Conservation (phyloP, 2,888 invertebrate genomes). For the Embidobia sp. region DNA sequence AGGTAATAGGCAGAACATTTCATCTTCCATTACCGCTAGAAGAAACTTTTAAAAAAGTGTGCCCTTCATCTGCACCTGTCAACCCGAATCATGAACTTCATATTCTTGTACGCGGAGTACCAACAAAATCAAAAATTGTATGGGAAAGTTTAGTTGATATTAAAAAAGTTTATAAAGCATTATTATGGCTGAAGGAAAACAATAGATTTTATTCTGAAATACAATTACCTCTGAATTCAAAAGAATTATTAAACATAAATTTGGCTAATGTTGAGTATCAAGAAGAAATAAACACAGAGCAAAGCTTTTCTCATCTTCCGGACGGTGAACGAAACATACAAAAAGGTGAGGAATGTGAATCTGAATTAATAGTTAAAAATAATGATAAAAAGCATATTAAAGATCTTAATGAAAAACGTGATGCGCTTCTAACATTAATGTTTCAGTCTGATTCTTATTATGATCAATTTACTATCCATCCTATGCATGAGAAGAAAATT, state of each 20-base stretch:
- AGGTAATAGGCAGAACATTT: too few species aligned
- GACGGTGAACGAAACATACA: too few species aligned
- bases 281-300: too few species aligned
- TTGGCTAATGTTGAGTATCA: neutral
- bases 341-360: too few species aligned
- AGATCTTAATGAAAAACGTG: constrained; percentile 11
- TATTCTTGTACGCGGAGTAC: constrained; percentile 72
- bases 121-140: constrained; percentile 67
- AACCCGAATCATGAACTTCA: constrained; percentile 69
- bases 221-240: constrained; percentile 60
- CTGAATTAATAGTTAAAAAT: too few species aligned
- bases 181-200: constrained; percentile 66
- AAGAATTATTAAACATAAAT: too few species aligned
- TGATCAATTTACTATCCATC: constrained; percentile 12
- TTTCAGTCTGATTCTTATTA: constrained; percentile 3
- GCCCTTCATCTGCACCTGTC: neutral
- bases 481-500: constrained; percentile 1
- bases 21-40: too few species aligned
- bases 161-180: constrained; percentile 56
- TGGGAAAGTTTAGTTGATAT: too few species aligned
- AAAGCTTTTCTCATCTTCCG: too few species aligned
- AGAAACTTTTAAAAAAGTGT: too few species aligned
- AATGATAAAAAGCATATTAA: too few species aligned
- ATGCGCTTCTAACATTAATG: too few species aligned
- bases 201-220: constrained; percentile 70